Evolutionary conservation across 2,888 invertebrate genomes (phyloP).

Genomic region (Choristoneura rosaceana): DNA sequence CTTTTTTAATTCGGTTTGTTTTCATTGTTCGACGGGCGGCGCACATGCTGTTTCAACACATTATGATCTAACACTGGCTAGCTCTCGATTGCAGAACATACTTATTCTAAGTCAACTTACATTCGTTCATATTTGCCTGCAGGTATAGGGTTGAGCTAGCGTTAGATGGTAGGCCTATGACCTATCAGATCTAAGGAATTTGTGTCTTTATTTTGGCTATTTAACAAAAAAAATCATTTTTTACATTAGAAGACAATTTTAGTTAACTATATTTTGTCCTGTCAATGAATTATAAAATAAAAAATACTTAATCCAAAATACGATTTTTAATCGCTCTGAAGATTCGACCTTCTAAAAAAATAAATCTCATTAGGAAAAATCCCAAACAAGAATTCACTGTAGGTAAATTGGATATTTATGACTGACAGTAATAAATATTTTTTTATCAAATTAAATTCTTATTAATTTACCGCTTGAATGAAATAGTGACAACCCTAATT

Average conservation of each 20-base stretch:
- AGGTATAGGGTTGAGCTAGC: constrained; percentile 79
- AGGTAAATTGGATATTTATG: no score
- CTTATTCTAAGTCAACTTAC: constrained; percentile 86
- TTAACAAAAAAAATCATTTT: not conserved
- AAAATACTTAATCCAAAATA: no score
- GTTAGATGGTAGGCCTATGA: constrained; percentile 45
- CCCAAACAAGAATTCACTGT: no score
- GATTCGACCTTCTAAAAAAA: no score
- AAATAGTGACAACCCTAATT: constrained; percentile 70
- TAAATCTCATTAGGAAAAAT: no score
- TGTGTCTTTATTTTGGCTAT: not conserved
- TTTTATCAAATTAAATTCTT: not conserved
- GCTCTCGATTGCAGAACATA: constrained; percentile 84
- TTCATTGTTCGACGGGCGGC: constrained; percentile 74
- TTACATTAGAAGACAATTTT: not conserved
- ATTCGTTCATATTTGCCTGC: constrained; percentile 86
- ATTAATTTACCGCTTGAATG: not conserved
- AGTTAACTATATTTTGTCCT: not conserved
- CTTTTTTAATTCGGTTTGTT: constrained; percentile 62
- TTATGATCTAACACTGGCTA: constrained; percentile 85
- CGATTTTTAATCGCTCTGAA: no score
- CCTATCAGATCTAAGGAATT: constrained; percentile 13
- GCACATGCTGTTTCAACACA: constrained; percentile 84
- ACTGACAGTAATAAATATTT: not conserved
- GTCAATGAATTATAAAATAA: no score